These are phyloP conservation scores for Pandemis cinnamomeana DNA, from an alignment of 2,888 invertebrate genomes.

Conservation along the genomic window DNA sequence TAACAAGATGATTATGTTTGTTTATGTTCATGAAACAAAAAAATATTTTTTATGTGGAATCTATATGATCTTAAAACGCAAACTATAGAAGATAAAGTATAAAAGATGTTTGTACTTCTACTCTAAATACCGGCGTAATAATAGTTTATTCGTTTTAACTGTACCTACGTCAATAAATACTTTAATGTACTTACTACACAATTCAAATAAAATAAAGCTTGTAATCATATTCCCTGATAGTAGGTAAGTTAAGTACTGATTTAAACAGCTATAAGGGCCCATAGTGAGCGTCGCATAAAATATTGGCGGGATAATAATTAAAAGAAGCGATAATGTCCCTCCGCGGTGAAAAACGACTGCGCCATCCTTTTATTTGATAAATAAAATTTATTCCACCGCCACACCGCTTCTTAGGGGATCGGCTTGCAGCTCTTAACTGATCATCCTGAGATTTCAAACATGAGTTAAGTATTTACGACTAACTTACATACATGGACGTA, in stretches of 20 bases:
- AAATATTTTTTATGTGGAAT: too few species aligned
- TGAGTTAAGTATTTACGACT: background rate
- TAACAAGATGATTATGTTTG: too few species aligned
- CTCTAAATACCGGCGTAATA: too few species aligned
- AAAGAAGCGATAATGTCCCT: constrained; percentile 84
- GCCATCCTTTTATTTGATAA: constrained; percentile 85
- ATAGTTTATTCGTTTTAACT: too few species aligned
- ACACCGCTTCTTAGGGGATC: constrained; percentile 64
- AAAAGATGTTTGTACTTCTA: too few species aligned
- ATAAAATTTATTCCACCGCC: constrained; percentile 81
- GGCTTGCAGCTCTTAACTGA: constrained; percentile 18
- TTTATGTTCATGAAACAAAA: too few species aligned
- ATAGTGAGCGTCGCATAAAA: constrained; percentile 69
- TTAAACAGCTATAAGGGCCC: constrained; percentile 49
- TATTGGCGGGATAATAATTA: constrained; percentile 84
- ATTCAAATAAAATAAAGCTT: too few species aligned
- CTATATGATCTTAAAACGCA: too few species aligned
- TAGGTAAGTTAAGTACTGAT: background rate
- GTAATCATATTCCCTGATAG: background rate
- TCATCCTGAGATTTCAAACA: constrained; percentile 29
- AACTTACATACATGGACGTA: too few species aligned
- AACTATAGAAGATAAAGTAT: too few species aligned
- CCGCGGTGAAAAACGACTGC: constrained; percentile 81
- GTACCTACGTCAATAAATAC: too few species aligned
- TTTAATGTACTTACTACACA: too few species aligned